Conservation (phyloP, 2,888 invertebrate genomes). For the Cryptocheilus praepositus region DNA sequence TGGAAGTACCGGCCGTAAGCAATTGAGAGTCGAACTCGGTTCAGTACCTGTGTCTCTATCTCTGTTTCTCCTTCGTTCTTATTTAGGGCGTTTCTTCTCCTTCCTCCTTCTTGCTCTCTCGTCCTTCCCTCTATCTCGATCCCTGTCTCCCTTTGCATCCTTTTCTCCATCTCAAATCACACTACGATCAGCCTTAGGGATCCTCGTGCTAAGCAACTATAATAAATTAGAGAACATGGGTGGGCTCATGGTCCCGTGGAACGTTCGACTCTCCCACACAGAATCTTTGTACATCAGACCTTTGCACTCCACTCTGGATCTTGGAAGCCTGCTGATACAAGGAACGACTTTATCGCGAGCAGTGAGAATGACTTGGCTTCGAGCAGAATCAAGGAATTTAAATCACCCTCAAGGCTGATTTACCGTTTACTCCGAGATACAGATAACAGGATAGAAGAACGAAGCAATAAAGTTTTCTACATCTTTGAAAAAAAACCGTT, state of each 20-base stretch:
- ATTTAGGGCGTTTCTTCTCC: background rate
- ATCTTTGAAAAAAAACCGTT: too few relatives aligned
- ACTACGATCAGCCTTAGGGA: constrained; percentile 24
- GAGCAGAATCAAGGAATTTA: constrained; percentile 1
- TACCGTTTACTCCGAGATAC: background rate
- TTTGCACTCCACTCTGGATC: constrained; percentile 40
- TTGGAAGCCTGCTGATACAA: constrained; percentile 24
- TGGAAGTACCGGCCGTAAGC: background rate
- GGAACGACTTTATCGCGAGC: constrained; percentile 35
- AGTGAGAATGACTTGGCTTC: constrained; percentile 24
- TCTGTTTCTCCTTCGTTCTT: background rate
- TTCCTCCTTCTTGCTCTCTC: background rate
- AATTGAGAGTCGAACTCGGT: background rate
- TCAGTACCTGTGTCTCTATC: background rate
- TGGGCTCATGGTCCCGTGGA: constrained; percentile 32
- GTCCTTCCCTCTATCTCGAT: background rate
- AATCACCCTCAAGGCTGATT: constrained; percentile 9
- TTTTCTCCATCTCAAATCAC: background rate
- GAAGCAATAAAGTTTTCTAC: too few relatives aligned
- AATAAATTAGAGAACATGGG: constrained; percentile 55
- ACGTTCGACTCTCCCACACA: constrained; percentile 35
- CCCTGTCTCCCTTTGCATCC: background rate
- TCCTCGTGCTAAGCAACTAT: constrained; percentile 40
- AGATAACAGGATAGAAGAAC: too few relatives aligned
- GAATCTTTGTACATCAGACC: constrained; percentile 31